These are phyloP conservation scores for Xiphophorus birchmanni DNA, from an alignment of 2,797 vertebrate species.

Conservation along the genomic window DNA sequence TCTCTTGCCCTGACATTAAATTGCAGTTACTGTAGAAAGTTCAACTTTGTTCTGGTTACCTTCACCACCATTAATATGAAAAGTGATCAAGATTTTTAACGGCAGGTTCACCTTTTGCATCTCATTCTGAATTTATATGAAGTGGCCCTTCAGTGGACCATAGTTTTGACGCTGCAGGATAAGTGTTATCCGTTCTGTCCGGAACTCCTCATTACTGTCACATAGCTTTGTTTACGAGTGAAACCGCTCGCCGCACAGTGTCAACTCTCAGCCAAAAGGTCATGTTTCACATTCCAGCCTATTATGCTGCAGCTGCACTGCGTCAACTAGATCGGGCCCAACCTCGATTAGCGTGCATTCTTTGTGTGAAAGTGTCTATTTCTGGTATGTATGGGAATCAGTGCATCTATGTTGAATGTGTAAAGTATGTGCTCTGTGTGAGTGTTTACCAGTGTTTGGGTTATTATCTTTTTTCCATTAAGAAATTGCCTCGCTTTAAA, in stretches of 20 bases:
- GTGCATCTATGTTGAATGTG: constrained; percentile 28
- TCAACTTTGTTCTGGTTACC: constrained; percentile 11
- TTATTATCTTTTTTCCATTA: constrained; percentile 36
- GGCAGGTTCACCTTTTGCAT: constrained; percentile 23
- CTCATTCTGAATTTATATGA: constrained; percentile 29
- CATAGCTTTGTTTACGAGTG: constrained; percentile 63
- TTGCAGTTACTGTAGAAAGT: neutral
- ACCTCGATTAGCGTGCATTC: constrained; percentile 14
- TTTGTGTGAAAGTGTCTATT: constrained; percentile 29
- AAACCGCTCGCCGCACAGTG: constrained; percentile 49
- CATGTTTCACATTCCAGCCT: constrained; percentile 69
- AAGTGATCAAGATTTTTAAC: constrained; percentile 23
- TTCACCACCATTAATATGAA: neutral
- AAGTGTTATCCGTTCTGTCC: constrained; percentile 21
- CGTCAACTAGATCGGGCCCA: constrained; percentile 36
- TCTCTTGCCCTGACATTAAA: neutral
- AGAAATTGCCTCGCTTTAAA: constrained; percentile 29
- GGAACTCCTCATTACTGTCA: constrained; percentile 55
- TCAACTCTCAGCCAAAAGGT: constrained; percentile 65
- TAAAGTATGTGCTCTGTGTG: constrained; percentile 18
- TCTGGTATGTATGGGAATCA: constrained; percentile 18
- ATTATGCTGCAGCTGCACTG: constrained; percentile 58
- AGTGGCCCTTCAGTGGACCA: constrained; percentile 21
- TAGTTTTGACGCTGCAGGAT: constrained; percentile 29
- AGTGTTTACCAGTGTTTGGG: constrained; percentile 24